These are phyloP conservation scores for Anableps anableps DNA, from an alignment of 2,797 vertebrate genomes.

Conservation along the genomic window DNA sequence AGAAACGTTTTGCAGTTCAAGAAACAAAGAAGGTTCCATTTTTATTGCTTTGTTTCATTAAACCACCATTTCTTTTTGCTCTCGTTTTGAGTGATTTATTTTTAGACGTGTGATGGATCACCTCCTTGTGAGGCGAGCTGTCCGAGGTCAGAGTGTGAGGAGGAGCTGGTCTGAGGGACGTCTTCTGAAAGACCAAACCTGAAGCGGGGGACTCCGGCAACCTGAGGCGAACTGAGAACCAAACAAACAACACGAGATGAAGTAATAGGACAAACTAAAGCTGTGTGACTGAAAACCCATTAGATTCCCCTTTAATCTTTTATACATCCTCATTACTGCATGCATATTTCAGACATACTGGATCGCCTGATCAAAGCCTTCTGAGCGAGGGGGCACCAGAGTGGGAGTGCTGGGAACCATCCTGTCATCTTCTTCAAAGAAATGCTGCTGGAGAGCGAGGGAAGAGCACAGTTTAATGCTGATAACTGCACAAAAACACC, in stretches of 20 bases:
- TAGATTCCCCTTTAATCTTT: background rate
- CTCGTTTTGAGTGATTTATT: background rate
- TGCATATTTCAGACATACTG: slow-evolving; percentile 83
- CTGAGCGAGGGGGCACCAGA: slow-evolving; percentile 90
- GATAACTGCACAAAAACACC: fast-evolving
- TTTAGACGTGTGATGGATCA: slow-evolving; percentile 52
- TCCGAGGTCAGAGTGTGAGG: slow-evolving; percentile 92
- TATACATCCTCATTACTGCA: background rate
- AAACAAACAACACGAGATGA: fast-evolving
- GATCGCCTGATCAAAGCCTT: slow-evolving; percentile 93
- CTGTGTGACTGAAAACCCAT: background rate
- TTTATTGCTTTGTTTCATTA: background rate
- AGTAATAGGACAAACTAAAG: slow-evolving; percentile 55
- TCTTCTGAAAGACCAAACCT: slow-evolving; percentile 92
- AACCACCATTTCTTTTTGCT: background rate
- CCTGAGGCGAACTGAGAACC: slow-evolving; percentile 89
- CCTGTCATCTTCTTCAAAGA: slow-evolving; percentile 95
- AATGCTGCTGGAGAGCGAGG: slow-evolving; percentile 83
- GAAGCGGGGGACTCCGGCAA: slow-evolving; percentile 92
- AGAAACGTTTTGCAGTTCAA: background rate
- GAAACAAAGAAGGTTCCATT: background rate
- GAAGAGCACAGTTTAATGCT: background rate
- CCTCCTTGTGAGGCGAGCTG: slow-evolving; percentile 97
- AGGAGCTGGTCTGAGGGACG: slow-evolving; percentile 87
- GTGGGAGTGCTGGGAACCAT: slow-evolving; percentile 95